Base-by-base conservation (phyloP, 2,113 vertebrate species). In the Hyla sarda region DNA sequence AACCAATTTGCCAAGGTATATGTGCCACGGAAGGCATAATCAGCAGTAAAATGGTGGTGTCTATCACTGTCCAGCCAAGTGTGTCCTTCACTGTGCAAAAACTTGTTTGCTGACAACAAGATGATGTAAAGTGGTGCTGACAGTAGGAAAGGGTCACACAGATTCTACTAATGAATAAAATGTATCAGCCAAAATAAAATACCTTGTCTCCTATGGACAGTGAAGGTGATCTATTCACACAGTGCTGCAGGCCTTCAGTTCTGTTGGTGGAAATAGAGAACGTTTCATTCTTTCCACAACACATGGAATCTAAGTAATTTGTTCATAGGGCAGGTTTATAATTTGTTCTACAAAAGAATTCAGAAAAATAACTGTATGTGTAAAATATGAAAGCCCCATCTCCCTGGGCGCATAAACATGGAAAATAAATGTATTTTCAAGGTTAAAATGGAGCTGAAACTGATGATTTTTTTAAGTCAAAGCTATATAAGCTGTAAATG, bases 221-320 rank as follows among this genome's bases (percentile, higher is more conserved):
- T 69, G 30, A 34, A 69, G 16, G 32, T 69, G 65, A 16, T 69
- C 32, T 69, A 7, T 69, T 17, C 62, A 67, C 2, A 2, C 14
- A 32, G 30, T 0, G 62, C 62, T 67, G 14, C 14, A 10, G 19
- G 1, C 13, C 1, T 21, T 32, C 5, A 67, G 11, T 16, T 32
- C 62, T 67, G 34, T 72, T 72, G 21, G 32, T 72, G 69, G 34
- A 47, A 25, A 69, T 75, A 16, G 28, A 48, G 45, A 75, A 48
- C 72, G 48, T 48, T 75, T 25, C 41, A 45, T 75, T 48, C n/a
- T 75, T 75, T 75, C n/a, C n/a, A 75, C 12, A 75, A 45, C 45
- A 16, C 72, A 6, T 48, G 65, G 72, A 25, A 75, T 75, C 45
- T n/a, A 48, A 28, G 47, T 28, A 45, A 75, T 75, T 8, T 48